Base-by-base conservation (phyloP, 2,113 vertebrate species). In the Sinocyclocheilus maitianheensis region DNA sequence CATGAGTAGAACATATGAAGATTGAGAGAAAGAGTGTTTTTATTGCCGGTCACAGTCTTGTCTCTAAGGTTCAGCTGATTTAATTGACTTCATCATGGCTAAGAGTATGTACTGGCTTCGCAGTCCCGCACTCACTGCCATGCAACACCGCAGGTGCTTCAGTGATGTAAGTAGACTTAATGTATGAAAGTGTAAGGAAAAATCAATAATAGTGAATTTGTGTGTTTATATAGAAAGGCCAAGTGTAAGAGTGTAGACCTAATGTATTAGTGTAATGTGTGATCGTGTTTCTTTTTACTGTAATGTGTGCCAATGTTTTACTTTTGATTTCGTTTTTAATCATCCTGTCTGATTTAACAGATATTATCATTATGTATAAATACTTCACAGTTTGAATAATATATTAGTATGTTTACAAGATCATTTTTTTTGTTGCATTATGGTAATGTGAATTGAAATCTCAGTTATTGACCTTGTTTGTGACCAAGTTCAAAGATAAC, bases 91-190 rank as follows among this genome's bases (percentile, higher is more conserved):
- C 78, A 85, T 26, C 18, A 89, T 89, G 88, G 83, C 83, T 43
- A 87, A 77, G 80, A 85, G 83, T 53, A 58, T 81, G 20, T 85
- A 69, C 30, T 14, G 84, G 37, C 83, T 83, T 62, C 80, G 40
- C 30, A 87, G 16, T 78, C 88, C 88, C 34, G 83, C 83, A 43
- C 55, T 85, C n/a, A 46, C 16, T 46, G 88, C 79, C 43, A 62
- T 78, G 48, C 79, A 48, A 20, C 53, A 75, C 5, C 84, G 75
- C 62, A 85, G 88, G 58, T 43, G 88, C 20, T 84, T 87, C 86
- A 89, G 88, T 20, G 88, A 89, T 83, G 88, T 89, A 84, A 89
- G 88, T 89, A 83, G 22, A 80, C 6, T 43, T 46, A 22, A 20
- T 77, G 7, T 60, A 67, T 65, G n/a, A 62, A 81, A 18, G 12